Evolutionary conservation across 35 echinoderm and acorn worm species (phyloP).

Genomic region (Diadema setosum): DNA sequence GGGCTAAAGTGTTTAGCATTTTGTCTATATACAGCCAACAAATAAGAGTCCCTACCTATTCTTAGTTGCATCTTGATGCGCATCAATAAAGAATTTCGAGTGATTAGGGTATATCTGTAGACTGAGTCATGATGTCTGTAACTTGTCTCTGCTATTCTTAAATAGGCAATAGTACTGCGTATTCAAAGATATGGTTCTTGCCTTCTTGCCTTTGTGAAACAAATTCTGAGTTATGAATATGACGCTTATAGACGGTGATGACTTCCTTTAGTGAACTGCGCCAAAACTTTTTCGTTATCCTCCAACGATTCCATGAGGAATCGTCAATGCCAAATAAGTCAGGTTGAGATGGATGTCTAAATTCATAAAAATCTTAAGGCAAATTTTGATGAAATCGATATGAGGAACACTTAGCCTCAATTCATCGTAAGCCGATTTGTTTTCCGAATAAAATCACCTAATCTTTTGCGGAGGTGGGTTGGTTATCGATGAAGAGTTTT

Average conservation of each 20-base stretch:
- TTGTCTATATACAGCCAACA: slow-evolving; percentile 28
- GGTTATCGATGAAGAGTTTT: not conserved
- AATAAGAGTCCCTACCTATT: slow-evolving; percentile 39
- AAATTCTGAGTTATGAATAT: slow-evolving; percentile 74
- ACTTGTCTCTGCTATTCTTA: slow-evolving; percentile 33
- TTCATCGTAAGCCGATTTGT: slow-evolving; percentile 29
- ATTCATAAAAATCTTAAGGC: slow-evolving; percentile 5
- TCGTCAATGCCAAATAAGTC: slow-evolving; percentile 56
- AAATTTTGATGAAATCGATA: slow-evolving; percentile 60
- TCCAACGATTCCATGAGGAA: slow-evolving; percentile 52
- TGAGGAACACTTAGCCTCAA: not conserved
- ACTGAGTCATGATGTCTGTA: not conserved
- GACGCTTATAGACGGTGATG: slow-evolving; percentile 64
- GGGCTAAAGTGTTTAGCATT: slow-evolving; percentile 40
- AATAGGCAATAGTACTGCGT: slow-evolving; percentile 51
- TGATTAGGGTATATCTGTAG: slow-evolving; percentile 47
- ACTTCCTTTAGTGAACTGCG: slow-evolving; percentile 57
- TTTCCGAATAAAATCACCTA: slow-evolving; percentile 63
- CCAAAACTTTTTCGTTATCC: slow-evolving; percentile 17
- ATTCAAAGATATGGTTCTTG: slow-evolving; percentile 59
- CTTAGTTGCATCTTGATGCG: slow-evolving; percentile 18
- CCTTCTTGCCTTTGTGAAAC: slow-evolving; percentile 57
- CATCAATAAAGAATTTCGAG: slow-evolving; percentile 14
- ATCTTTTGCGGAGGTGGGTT: slow-evolving; percentile 30
- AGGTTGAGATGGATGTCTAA: not conserved